Conservation (phyloP, 2,888 invertebrate species). For the Exocentrus adspersus region DNA sequence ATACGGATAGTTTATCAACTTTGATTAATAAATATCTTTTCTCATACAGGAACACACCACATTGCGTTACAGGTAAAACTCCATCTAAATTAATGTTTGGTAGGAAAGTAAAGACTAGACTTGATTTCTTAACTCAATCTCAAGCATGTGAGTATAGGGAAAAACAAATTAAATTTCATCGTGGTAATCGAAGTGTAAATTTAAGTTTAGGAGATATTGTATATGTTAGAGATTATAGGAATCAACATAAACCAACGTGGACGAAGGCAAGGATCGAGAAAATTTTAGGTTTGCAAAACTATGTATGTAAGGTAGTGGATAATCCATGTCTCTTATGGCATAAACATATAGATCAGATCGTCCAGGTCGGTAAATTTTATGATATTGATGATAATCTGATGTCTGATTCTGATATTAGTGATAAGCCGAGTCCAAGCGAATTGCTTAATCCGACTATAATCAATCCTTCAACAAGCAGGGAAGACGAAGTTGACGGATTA, state of each 20-base stretch:
- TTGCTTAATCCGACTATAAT: too few relatives aligned
- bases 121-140: background rate
- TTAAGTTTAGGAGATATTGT: background rate
- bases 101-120: background rate
- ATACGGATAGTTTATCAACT: background rate
- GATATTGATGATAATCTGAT: background rate
- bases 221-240: background rate
- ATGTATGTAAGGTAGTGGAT: background rate
- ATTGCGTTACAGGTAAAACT: slow-evolving; percentile 26
- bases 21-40: slow-evolving; percentile 26
- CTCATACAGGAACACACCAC: slow-evolving; percentile 28
- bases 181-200: background rate
- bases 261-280: background rate
- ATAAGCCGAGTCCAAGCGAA: background rate
- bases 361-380: background rate
- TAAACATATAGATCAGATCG: background rate
- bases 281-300: background rate
- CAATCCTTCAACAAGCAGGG: too few relatives aligned
- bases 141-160: background rate
- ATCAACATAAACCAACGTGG: background rate
- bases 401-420: background rate
- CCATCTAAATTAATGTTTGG: slow-evolving; percentile 27
- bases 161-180: background rate
- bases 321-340: background rate
- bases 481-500: too few relatives aligned